phyloP scores from a whole-genome alignment of 2,797 vertebrate genomes.

The Pangasius djambal region DNA sequence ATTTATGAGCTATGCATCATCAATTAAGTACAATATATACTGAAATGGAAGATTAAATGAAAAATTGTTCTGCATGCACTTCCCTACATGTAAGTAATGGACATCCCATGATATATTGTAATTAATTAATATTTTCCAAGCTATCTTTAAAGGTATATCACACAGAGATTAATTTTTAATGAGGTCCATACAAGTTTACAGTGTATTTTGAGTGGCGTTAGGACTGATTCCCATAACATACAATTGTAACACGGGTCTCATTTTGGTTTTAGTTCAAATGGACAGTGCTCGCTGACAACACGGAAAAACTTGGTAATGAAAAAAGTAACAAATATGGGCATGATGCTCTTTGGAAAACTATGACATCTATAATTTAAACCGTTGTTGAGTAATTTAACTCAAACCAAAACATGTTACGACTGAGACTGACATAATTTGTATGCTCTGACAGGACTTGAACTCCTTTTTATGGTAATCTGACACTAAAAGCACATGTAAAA shows the following conservation, averaged over 20 bases:
- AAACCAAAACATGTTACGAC: background rate
- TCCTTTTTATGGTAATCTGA: background rate
- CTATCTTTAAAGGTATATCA: background rate
- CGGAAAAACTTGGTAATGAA: background rate
- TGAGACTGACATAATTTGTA: background rate
- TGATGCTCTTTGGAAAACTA: background rate
- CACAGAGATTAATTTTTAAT: background rate
- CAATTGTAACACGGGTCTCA: background rate
- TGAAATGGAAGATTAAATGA: background rate
- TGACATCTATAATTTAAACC: background rate
- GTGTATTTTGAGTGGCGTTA: background rate
- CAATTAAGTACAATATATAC: background rate
- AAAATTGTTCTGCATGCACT: background rate
- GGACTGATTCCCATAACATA: background rate
- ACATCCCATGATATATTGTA: background rate
- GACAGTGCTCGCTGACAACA: background rate
- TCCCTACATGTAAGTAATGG: background rate
- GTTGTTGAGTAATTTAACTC: background rate
- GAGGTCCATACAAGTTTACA: background rate
- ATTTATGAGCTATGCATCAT: background rate
- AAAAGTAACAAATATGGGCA: background rate
- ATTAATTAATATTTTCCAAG: background rate
- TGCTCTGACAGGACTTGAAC: background rate
- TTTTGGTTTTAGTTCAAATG: background rate
- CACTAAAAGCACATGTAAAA: constrained; percentile 3